Base-by-base conservation (phyloP, 1,140 invertebrate genomes). In the Octopus sinensis region DNA sequence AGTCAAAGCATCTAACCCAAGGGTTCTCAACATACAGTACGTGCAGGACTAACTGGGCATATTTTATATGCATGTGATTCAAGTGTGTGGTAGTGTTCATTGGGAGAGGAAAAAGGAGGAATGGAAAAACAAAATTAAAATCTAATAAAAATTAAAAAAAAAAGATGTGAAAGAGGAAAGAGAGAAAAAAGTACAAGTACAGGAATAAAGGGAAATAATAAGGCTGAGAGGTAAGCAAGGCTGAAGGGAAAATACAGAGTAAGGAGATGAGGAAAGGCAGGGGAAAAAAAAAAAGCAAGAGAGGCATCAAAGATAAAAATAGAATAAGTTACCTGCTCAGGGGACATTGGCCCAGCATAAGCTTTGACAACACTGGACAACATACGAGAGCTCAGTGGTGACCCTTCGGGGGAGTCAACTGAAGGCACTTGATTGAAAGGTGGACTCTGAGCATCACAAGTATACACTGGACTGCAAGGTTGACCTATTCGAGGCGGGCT, bases 321-420 rank as follows among this genome's bases (percentile, higher is more conserved):
- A 43, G 30, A 53, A 51, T 13, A 77, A 13, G 30, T 78, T 83
- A 88, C 88, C 84, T 86, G 92, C 4, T 92, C 90, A 82, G 94
- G 93, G 9, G 93, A 92, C 96, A 96, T 96, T 54, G 96, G 96
- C 12, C 96, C 96, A 30, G 95, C 96, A 90, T 94, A 94, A 5
- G 95, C 96, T 85, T 93, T 93, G 82, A 97, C 94, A 90, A 94
- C 94, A 78, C 95, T 79, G 4, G 81, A 80, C 52, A 85, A 82
- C 75, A 88, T 83, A 73, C 78, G 87, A 13, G 86, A 85, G 71
- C 81, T 84, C 53, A 80, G 76, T 78, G 52, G 51, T 54, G 54
- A 23, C 23, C 13, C 23, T 81, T n/a, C 51, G 23, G 13, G 23
- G 79, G 76, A 51, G 71, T 51, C 53, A 5, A 17, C 51, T 43